Evolutionary conservation across 2,888 invertebrate genomes (phyloP).

Genomic region (Diplolepis rosae): DNA sequence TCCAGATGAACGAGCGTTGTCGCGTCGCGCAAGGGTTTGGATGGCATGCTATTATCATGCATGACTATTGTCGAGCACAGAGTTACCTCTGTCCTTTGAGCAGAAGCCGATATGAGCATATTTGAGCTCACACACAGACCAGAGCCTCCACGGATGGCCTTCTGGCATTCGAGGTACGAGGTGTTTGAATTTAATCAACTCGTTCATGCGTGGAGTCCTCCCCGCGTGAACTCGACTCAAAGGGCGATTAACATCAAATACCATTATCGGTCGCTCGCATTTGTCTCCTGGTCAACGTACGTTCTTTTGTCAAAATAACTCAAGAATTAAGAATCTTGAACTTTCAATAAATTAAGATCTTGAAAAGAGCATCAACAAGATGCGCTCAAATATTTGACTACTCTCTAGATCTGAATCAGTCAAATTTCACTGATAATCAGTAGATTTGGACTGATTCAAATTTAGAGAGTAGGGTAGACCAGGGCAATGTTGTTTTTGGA

Average conservation of each 20-base stretch:
- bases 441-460: too few species aligned
- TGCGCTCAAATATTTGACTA: too few species aligned
- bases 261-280: constrained; percentile 58
- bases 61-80: constrained; percentile 67
- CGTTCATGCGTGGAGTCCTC: constrained; percentile 67
- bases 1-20: constrained; percentile 57
- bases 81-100: constrained; percentile 65
- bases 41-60: constrained; percentile 69
- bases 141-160: constrained; percentile 55
- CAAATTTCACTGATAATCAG: too few species aligned
- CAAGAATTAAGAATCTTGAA: background rate
- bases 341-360: too few species aligned
- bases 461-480: too few species aligned
- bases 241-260: constrained; percentile 70
- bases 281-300: background rate
- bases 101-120: constrained; percentile 69
- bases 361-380: too few species aligned
- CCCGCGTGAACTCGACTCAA: constrained; percentile 60
- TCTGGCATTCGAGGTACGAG: constrained; percentile 68
- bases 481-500: too few species aligned
- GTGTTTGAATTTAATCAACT: constrained; percentile 74
- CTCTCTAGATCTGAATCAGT: too few species aligned
- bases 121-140: constrained; percentile 65
- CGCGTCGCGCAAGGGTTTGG: constrained; percentile 50
- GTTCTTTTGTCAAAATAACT: background rate